Evolutionary conservation across 2,888 invertebrate genomes (phyloP), one percentile per base, ranked within the genome.

Genomic region (Pyrochroa serraticornis): DNA sequence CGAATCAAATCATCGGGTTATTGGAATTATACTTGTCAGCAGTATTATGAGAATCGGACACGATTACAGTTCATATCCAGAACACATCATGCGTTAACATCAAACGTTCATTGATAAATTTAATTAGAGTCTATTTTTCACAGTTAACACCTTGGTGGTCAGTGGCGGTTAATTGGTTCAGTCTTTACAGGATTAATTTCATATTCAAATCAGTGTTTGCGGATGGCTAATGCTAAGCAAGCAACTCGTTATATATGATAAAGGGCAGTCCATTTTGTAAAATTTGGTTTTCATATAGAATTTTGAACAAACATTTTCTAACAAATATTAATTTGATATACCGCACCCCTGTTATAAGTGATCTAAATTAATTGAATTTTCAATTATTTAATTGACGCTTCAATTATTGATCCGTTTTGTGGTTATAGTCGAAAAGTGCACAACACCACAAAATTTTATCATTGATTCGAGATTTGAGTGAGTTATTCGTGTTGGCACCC

Each of bases 171-270:
- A 64, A 64, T 64, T 62, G 59, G 51, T 65, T 35, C 37, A 33
- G 44, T 50, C 54, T 37, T 54, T 59, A 35, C 39, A 33, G 49
- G 49, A 67, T 70, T 70, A 64, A 71, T 65, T 60, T 58, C 53
- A 60, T 56, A 67, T 67, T 65, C 67, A 67, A 64, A 67, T 64
- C 69, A 58, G 35, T 67, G 64, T 65, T 67, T 67, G 60, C 63
- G 41, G 44, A 58, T 34, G 48, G 54, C 73, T 73, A 69, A 53
- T 63, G 63, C 67, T 71, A 66, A 68, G 71, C 65, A 74, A 73
- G 74, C 76, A 74, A 75, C 75, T 78, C 78, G 76, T 77, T 78
- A 78, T 70, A 62, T 75, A 75, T 76, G 76, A 75, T 77, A 77
- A 77, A 72, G 70, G 63, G 50, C 51, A 50, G 13, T 39, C 33